These are phyloP conservation scores for Gymnopithys bicolor DNA, from an alignment of 2,797 vertebrate species.

Conservation along the genomic window DNA sequence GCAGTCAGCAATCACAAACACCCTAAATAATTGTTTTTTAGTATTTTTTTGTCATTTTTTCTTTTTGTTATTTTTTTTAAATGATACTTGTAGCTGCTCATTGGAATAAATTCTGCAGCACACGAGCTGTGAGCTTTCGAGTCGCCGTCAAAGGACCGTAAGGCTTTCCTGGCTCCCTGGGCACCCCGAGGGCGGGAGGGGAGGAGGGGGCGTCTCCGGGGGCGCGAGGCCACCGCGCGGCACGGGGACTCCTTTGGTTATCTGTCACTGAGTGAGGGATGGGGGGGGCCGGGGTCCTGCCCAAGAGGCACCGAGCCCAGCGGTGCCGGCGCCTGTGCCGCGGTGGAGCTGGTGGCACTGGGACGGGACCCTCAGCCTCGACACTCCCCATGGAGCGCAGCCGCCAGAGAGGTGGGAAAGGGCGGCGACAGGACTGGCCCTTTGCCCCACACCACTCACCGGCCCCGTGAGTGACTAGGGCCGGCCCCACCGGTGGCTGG, in stretches of 20 bases:
- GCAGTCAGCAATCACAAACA: slow-evolving; percentile 96
- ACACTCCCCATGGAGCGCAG: background rate
- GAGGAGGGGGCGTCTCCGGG: slow-evolving; percentile 23
- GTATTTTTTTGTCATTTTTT: slow-evolving; percentile 61
- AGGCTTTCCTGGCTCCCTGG: slow-evolving; percentile 71
- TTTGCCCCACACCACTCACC: background rate
- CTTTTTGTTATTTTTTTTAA: slow-evolving; percentile 56
- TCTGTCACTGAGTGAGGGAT: slow-evolving; percentile 42
- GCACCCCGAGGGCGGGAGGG: slow-evolving; percentile 21
- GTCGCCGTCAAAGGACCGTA: slow-evolving; percentile 72
- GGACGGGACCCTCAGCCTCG: background rate
- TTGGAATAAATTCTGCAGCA: slow-evolving; percentile 91
- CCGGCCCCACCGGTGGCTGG: background rate
- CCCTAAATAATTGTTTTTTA: slow-evolving; percentile 88
- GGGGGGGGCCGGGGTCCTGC: slow-evolving; percentile 41
- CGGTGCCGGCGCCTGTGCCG: background rate
- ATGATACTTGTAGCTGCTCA: slow-evolving; percentile 86
- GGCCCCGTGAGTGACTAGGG: background rate
- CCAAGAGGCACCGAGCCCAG: slow-evolving; percentile 34
- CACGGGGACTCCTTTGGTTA: slow-evolving; percentile 82
- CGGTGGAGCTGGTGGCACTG: background rate
- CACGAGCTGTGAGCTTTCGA: slow-evolving; percentile 87
- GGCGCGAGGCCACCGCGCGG: slow-evolving; percentile 14
- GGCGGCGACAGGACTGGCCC: background rate
- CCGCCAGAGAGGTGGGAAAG: background rate